A percentile compares a stretch with the other conserved stretches of the same genome.
Evolutionary conservation across 2,113 vertebrate genomes (phyloP).

Genomic region (Scophthalmus maximus): DNA sequence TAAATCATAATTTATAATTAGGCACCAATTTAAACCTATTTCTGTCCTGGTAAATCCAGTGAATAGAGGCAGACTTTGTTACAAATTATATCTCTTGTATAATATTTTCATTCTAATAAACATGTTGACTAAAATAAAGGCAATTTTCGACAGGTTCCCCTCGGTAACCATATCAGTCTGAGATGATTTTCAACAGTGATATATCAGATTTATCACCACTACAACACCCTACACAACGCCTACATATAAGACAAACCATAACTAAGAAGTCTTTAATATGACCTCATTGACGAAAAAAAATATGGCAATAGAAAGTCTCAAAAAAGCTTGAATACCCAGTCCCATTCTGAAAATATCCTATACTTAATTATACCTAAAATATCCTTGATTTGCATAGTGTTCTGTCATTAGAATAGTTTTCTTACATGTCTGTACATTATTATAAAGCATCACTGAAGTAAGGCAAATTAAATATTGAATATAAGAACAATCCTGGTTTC

Average conservation of each 20-base stretch:
- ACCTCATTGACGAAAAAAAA: conserved; percentile 13
- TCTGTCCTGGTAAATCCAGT: conserved; percentile 4
- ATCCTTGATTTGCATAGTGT: conserved; percentile 74
- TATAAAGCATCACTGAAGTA: conserved; percentile 57
- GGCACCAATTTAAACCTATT: conserved; percentile 41
- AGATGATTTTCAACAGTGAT: conserved; percentile 21
- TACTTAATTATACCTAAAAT: conserved; percentile 49
- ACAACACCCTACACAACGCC: conserved; percentile 4
- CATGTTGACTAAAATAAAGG: conserved; percentile 31
- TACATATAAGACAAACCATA: no score
- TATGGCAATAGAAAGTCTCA: conserved; percentile 54
- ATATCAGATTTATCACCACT: conserved; percentile 26
- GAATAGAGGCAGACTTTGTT: conserved; percentile 26
- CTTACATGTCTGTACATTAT: conserved; percentile 52
- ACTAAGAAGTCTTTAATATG: neutral
- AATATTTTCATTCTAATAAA: conserved; percentile 4
- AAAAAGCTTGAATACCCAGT: conserved; percentile 76
- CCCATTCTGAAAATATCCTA: conserved; percentile 61
- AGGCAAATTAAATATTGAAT: conserved; percentile 57
- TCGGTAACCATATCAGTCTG: neutral
- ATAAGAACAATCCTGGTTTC: conserved; percentile 11
- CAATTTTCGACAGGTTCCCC: conserved; percentile 11
- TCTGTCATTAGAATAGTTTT: conserved; percentile 42
- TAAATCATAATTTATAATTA: conserved; percentile 33
- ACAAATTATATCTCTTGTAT: conserved; percentile 45